phyloP scores from a whole-genome alignment of 2,888 invertebrate genomes.

The Chrysolina oricalcia region DNA sequence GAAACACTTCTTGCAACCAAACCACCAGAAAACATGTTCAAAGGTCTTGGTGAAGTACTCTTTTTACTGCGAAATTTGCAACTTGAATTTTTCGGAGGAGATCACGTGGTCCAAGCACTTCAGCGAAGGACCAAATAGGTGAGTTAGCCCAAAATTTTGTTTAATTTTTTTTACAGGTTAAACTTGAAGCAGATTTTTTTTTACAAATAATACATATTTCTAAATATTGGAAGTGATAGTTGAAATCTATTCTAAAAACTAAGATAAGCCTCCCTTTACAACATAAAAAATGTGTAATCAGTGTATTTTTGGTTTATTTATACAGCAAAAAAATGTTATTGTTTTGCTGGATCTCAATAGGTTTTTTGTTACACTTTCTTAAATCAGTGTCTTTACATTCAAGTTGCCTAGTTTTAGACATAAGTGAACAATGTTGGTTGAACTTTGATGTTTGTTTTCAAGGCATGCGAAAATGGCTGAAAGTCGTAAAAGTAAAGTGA shows the following conservation, averaged over 20 bases:
- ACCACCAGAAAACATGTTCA: constrained; percentile 38
- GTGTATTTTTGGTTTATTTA: too few species aligned
- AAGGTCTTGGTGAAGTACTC: constrained; percentile 48
- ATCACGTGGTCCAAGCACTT: constrained; percentile 60
- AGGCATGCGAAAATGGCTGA: constrained; percentile 61
- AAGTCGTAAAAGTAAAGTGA: constrained; percentile 55
- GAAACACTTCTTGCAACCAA: constrained; percentile 53
- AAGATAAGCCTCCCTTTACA: too few species aligned
- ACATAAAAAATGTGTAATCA: not conserved
- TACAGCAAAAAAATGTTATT: too few species aligned
- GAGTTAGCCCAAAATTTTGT: constrained; percentile 23
- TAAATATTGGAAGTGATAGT: too few species aligned
- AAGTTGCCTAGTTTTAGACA: too few species aligned
- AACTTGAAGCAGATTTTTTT: not conserved
- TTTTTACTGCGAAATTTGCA: constrained; percentile 66
- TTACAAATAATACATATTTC: too few species aligned
- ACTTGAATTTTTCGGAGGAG: constrained; percentile 54
- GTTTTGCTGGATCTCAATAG: too few species aligned
- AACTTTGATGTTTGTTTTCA: constrained; percentile 38
- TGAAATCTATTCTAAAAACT: too few species aligned
- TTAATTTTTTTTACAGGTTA: not conserved
- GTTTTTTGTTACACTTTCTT: too few species aligned
- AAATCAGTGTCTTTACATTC: too few species aligned
- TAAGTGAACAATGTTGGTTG: too few species aligned
- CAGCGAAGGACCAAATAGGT: constrained; percentile 51